Evolutionary conservation across 2,797 vertebrate genomes (phyloP).

Genomic region (Gastrophryne carolinensis): DNA sequence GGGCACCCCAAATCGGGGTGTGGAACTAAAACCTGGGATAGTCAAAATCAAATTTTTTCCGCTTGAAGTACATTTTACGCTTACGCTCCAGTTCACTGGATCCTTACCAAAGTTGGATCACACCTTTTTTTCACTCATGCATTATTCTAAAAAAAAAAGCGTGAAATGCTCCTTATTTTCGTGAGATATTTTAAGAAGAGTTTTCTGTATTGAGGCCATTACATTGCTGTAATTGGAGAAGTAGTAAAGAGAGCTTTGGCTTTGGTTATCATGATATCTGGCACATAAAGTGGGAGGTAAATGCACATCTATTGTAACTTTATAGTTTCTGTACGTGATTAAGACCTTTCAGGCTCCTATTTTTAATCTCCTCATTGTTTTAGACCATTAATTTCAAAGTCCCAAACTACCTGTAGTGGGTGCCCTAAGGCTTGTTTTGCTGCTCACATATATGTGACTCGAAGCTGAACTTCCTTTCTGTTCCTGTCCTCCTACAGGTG

Average conservation of each 20-base stretch:
- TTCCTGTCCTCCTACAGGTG: slow-evolving; percentile 42
- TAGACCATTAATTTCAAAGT: slow-evolving; percentile 43
- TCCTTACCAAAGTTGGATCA: no score
- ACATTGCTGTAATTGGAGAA: neutral
- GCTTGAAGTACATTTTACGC: no score
- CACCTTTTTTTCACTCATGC: no score
- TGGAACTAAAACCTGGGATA: no score
- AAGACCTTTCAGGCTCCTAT: slow-evolving; percentile 3
- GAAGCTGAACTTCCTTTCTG: slow-evolving; percentile 29
- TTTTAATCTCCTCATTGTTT: slow-evolving; percentile 47
- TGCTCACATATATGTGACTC: slow-evolving; percentile 18
- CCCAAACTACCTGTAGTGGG: slow-evolving; percentile 36
- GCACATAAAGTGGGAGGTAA: neutral
- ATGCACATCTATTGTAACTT: neutral
- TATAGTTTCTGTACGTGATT: slow-evolving; percentile 16
- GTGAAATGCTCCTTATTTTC: no score
- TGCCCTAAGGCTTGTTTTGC: slow-evolving; percentile 36
- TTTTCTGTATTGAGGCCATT: no score
- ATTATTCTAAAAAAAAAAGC: no score
- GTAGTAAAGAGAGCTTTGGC: neutral
- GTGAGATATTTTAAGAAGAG: no score
- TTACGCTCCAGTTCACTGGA: no score
- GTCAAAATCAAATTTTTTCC: no score
- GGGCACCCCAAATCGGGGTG: no score
- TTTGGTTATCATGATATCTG: slow-evolving; percentile 10